A percentile compares a stretch with the other conserved stretches of the same genome.
phyloP scores from a whole-genome alignment of 2,888 invertebrate genomes.

The Drosophila colorata region DNA sequence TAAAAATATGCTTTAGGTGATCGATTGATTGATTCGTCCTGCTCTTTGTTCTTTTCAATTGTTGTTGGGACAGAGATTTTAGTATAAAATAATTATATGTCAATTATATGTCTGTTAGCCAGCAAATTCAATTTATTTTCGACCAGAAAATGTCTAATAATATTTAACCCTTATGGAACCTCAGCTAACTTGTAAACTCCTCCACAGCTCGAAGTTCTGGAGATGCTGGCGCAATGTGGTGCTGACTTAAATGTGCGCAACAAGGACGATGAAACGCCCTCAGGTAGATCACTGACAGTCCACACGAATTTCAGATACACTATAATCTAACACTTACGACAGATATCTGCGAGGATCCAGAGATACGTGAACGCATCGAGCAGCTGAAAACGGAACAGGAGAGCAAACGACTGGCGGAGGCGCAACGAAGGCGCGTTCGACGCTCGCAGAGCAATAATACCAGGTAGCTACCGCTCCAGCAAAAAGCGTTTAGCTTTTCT shows the following conservation, averaged over 20 bases:
- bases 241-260: constrained; percentile 99
- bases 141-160: no score
- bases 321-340: neutral
- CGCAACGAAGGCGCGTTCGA: constrained; percentile 88
- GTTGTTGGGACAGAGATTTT: no score
- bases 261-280: constrained; percentile 98
- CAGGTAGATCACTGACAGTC: constrained; percentile 87
- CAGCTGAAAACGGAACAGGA: constrained; percentile 96
- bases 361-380: constrained; percentile 94
- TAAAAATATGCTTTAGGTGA: no score
- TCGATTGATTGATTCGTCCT: no score
- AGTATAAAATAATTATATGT: no score
- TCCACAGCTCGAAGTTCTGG: constrained; percentile 95
- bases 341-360: constrained; percentile 99
- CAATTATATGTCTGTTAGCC: no score
- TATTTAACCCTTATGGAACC: neutral
- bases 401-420: constrained; percentile 88
- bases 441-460: constrained; percentile 91
- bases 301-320: no score
- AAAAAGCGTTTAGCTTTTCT: neutral
- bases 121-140: no score
- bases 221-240: constrained; percentile 97
- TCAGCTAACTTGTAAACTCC: neutral
- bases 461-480: constrained; percentile 64
- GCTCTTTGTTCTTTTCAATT: no score